Conservation (phyloP, 2,888 invertebrate genomes). For the Lepidocyrtinus sp. region DNA sequence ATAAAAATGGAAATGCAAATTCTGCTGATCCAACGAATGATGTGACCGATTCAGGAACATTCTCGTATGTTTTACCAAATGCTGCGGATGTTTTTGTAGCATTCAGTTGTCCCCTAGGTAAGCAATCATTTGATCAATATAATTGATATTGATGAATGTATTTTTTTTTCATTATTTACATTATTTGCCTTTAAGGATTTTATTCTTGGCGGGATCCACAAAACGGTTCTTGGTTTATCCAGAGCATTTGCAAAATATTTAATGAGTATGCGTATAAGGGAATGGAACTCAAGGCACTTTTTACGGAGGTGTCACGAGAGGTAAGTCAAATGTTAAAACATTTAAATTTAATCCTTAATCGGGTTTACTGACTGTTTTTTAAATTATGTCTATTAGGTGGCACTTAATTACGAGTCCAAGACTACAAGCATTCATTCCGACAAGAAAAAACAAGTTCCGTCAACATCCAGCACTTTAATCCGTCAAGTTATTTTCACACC, state of each 20-base stretch:
- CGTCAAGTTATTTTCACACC: conserved; percentile 59
- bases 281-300: conserved; percentile 85
- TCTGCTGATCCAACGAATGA: conserved; percentile 32
- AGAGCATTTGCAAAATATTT: conserved; percentile 88
- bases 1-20: not conserved
- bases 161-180: not conserved
- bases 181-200: no score
- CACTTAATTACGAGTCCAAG: conserved; percentile 63
- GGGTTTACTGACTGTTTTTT: not conserved
- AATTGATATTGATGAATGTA: not conserved
- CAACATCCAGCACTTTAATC: conserved; percentile 67
- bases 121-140: conserved; percentile 5
- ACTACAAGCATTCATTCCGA: conserved; percentile 55
- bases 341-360: conserved; percentile 7
- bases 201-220: conserved; percentile 96
- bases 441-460: conserved; percentile 67
- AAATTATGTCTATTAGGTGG: conserved; percentile 60
- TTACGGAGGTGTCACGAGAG: conserved; percentile 81
- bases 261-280: conserved; percentile 79
- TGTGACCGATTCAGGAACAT: conserved; percentile 64
- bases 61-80: conserved; percentile 69
- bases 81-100: conserved; percentile 68
- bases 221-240: conserved; percentile 97
- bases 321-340: conserved; percentile 41
- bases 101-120: conserved; percentile 67